phyloP scores from a whole-genome alignment of 2,888 invertebrate species.

The Machimus atricapillus region DNA sequence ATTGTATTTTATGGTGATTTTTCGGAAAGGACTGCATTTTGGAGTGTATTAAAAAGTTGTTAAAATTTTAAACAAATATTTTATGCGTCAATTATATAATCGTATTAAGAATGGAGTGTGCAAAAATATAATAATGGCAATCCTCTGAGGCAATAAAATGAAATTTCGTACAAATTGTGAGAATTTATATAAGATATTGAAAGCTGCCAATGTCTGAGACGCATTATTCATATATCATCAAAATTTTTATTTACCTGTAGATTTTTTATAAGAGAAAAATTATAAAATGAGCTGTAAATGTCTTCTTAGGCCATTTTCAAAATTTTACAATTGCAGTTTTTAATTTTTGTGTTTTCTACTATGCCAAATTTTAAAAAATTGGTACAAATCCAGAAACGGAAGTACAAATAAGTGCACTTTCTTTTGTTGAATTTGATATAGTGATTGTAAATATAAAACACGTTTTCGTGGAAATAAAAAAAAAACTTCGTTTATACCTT shows the following conservation, averaged over 20 bases:
- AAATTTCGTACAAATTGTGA: constrained; percentile 5
- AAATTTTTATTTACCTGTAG: constrained; percentile 4
- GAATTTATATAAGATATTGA: not conserved
- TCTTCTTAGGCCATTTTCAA: not conserved
- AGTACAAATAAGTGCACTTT: not conserved
- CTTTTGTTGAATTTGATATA: not conserved
- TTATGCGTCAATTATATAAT: not conserved
- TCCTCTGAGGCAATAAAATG: constrained; percentile 1
- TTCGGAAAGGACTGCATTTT: not conserved
- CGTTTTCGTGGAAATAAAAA: not conserved
- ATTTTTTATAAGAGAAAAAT: constrained; percentile 11
- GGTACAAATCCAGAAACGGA: not conserved
- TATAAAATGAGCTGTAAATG: not conserved
- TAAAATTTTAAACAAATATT: not conserved
- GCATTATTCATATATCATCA: not conserved
- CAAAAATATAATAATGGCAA: not conserved
- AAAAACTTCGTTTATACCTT: not conserved
- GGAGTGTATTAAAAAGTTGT: not conserved
- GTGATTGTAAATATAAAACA: not conserved
- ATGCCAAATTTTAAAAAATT: not conserved
- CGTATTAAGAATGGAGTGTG: not conserved
- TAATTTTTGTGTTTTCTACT: not conserved
- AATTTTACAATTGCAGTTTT: not conserved
- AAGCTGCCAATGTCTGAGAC: not conserved
- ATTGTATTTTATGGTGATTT: not conserved